Evolutionary conservation across 2,888 invertebrate species (phyloP), one percentile per base, ranked within the genome.

Genomic region (Meteorus cinctellus): DNA sequence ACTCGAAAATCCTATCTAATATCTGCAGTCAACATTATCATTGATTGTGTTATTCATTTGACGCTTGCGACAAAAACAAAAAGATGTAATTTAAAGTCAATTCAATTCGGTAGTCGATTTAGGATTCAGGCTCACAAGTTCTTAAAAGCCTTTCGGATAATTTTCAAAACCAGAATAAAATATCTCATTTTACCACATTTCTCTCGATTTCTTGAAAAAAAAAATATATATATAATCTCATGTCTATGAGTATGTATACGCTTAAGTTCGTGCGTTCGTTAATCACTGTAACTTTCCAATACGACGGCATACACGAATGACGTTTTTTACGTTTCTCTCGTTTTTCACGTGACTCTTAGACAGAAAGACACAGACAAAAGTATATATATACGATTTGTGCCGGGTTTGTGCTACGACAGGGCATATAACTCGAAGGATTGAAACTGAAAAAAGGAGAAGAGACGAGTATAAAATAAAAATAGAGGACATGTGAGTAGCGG

Each of bases 361-460:
- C 1, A 19, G 51, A 72, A 1, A 34, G 14, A 12, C 14, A 27
- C 29, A 65, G 24, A 51, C 51, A 72, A 72, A n/a, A 45, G 19
- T 51, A 24, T 51, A 24, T 34, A 34, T 16, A 75, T 59, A 36
- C 51, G 59, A 68, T 70, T 75, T 45, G 75, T 69, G 51, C 24
- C 24, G 1, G 55, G 68, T 63, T 68, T 63, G 69, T 63, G 72
- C 68, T 62, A 27, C 69, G 63, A 63, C 62, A 41, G 14, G 55
- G 63, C 36, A 65, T 45, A 72, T 76, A 72, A 72, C 72, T 76
- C 31, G 69, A 67, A 70, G 70, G 70, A 70, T 70, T 70, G 70
- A 45, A 60, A 66, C 69, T 74, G 63, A 75, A 45, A 45, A 67
- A 70, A 65, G 65, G 34, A 60, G 62, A 16, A 19, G 34, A 66